Evolutionary conservation across 2,888 invertebrate species (phyloP), one percentile per base, ranked within the genome.

Genomic region (Lycophotia porphyrea): DNA sequence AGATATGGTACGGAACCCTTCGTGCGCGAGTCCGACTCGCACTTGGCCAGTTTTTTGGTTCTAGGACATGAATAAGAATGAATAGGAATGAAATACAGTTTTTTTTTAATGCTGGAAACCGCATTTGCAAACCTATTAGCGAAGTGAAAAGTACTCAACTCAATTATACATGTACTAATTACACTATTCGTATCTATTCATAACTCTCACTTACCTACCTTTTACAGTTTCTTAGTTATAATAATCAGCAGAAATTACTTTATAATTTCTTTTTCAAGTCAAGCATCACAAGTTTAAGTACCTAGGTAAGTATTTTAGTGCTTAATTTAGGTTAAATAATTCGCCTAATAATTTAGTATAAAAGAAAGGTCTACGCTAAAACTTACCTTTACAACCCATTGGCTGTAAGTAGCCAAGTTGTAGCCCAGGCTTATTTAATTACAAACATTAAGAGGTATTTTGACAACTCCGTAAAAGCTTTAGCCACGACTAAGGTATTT

Each of bases 401-500:
- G 73, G 55, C 55, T 66, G 52, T 64, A 72, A 84, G 80, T 61
- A 72, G 65, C 42, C 31, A 66, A 80, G 84, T 84, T 66, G 52
- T 47, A 80, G 27, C 58, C 58, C 52, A 66, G 84, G 39, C 42
- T 84, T 71, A 80, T 80, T 80, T 69, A 79, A 79, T 79, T 79
- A 78, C 58, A 13, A 78, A 68, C 78, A 78, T 83, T 78, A 60
- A 78, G 64, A 84, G 44, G 49, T 71, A 60, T 80, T 80, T 80
- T 71, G 84, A 80, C 64, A 84, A 84, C 58, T 80, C 63, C 36
- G 70, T 83, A 49, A 79, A 79, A 78, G 79, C 63, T 69, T 78
- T 63, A 34, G 64, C 27, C 21, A 15, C 39, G 9, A 55, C 61
- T 61, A 78, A n/a, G 39, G 39, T 63, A 66, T 55, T 67, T 44